These are phyloP conservation scores for Melanaphis sacchari DNA, from an alignment of 1,140 invertebrate genomes.

Conservation along the genomic window DNA sequence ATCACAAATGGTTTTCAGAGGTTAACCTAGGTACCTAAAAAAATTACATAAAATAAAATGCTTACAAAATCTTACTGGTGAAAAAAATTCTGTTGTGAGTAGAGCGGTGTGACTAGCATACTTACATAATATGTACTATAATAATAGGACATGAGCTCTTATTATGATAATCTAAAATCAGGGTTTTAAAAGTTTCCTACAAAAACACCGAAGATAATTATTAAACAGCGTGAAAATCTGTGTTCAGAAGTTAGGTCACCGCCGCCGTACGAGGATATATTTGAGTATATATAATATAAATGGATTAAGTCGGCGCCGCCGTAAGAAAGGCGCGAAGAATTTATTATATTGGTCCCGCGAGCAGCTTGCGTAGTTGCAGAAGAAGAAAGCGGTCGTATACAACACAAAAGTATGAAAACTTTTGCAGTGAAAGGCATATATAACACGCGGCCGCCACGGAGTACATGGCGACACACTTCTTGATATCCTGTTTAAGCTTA, in stretches of 20 bases:
- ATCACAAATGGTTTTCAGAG: neutral
- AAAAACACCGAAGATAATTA: neutral
- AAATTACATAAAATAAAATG: neutral
- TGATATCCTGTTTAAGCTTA: slow-evolving; percentile 48
- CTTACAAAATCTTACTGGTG: neutral
- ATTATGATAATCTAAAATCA: neutral
- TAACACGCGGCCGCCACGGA: neutral
- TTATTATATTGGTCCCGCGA: neutral
- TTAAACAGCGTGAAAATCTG: neutral
- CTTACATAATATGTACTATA: neutral
- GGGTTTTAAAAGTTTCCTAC: neutral
- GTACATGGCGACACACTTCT: slow-evolving; percentile 22
- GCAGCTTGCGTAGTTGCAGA: too few species aligned
- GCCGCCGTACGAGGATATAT: neutral
- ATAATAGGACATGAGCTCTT: neutral
- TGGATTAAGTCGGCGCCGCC: neutral
- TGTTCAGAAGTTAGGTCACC: neutral
- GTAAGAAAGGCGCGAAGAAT: neutral
- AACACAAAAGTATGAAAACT: slow-evolving; percentile 1
- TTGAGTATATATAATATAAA: neutral
- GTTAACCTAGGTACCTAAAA: neutral
- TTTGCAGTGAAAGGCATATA: neutral
- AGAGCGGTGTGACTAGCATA: neutral
- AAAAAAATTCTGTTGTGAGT: neutral
- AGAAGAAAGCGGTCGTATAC: neutral